Evolutionary conservation across 2,113 vertebrate species (phyloP), one percentile per base, ranked within the genome.

Genomic region (Tenrec ecaudatus): DNA sequence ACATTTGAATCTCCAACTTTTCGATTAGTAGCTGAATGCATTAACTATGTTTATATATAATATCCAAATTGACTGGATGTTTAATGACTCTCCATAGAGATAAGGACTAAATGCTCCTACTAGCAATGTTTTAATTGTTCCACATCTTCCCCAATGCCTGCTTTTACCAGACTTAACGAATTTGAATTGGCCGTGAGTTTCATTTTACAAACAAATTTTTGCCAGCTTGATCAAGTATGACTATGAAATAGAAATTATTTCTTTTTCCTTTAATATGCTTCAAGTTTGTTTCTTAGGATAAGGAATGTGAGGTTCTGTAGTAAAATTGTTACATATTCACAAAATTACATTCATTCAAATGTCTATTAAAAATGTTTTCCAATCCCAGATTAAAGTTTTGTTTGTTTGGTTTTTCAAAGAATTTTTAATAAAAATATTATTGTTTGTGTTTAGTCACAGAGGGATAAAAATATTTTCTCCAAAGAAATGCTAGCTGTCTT

Each of bases 361-460:
- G 20, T 60, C 58, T 47, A 81, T 78, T 86, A 91, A 89, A 20
- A 92, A 40, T 86, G 43, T 81, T 91, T 81, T 73, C 79, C 25
- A 71, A 19, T 78, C 23, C 40, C 27, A 88, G 47, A 77, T 82
- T 66, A 71, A 93, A 92, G 62, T 33, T 29, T 73, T n/a, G 31
- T 17, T 73, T 73, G 19, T 71, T 68, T 68, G n/a, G 12, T n/a
- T 85, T 92, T 47, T 58, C 87, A 78, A 33, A 53, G 86, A 25
- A 66, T 90, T 94, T 93, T 92, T 47, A 86, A 40, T 95, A 36
- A 93, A 88, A 93, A 2, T 4, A 71, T 88, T 80, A 9, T 71
- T 53, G 47, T 53, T 86, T 88, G 57, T 92, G n/a, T 88, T 96
- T 87, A 76, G 90, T 94, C 47, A 92, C 17, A 75, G 62, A n/a